These are phyloP conservation scores for Drosophila aldrichi DNA, from an alignment of 2,888 invertebrate species.

Conservation along the genomic window DNA sequence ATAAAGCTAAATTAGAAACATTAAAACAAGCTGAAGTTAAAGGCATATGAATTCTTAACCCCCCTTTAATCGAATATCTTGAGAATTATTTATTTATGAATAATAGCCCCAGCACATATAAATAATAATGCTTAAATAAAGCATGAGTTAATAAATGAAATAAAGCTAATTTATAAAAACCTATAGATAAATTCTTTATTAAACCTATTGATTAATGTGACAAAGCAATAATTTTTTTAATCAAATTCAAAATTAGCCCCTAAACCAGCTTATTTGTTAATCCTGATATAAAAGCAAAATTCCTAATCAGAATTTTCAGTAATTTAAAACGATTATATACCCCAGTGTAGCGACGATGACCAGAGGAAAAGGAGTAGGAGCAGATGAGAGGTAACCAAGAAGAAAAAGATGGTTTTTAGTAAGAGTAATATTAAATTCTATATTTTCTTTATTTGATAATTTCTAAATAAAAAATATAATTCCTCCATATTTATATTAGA, in stretches of 20 bases:
- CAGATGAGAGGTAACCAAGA: slow-evolving; percentile 89
- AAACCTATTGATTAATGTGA: background rate
- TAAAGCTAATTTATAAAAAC: background rate
- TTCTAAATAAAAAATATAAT: slow-evolving; percentile 86
- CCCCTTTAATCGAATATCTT: background rate
- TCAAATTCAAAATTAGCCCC: background rate
- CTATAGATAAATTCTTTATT: background rate
- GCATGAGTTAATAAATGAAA: background rate
- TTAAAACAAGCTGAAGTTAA: background rate
- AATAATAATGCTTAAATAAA: background rate
- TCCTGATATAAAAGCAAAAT: background rate
- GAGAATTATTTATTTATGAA: background rate
- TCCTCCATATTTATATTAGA: slow-evolving; percentile 85
- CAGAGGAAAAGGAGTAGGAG: slow-evolving; percentile 83
- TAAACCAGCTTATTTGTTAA: background rate
- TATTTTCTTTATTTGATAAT: slow-evolving; percentile 89
- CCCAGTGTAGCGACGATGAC: slow-evolving; percentile 18
- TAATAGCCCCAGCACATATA: background rate
- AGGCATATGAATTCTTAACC: background rate
- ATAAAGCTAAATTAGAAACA: background rate
- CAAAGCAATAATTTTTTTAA: background rate
- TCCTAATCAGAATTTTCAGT: background rate
- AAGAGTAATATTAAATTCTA: too few relatives aligned
- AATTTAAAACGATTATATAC: background rate
- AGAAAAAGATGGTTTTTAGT: too few relatives aligned